Conservation (phyloP, 2,797 vertebrate genomes). For the Acanthopagrus latus region DNA sequence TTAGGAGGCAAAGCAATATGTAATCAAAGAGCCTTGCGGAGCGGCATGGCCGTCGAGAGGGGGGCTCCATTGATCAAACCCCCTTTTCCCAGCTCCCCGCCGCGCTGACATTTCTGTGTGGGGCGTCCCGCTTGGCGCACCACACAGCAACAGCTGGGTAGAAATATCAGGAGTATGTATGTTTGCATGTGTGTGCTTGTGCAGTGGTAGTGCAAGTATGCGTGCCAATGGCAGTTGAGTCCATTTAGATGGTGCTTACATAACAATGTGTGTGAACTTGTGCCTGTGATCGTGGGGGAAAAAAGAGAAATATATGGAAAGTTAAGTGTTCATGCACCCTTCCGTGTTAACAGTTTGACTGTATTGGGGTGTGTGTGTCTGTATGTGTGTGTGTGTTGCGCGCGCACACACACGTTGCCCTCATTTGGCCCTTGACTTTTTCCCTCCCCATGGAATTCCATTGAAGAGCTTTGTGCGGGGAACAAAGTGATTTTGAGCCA, state of each 20-base stretch:
- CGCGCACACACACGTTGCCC: neutral
- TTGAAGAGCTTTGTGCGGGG: conserved; percentile 68
- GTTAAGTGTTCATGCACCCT: conserved; percentile 8
- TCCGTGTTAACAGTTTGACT: neutral
- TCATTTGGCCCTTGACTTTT: conserved; percentile 45
- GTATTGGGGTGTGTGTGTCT: neutral
- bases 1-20: conserved; percentile 82
- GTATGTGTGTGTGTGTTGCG: conserved; percentile 9
- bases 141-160: conserved; percentile 73
- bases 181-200: conserved; percentile 4
- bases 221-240: conserved; percentile 19
- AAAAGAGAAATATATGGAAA: conserved; percentile 17
- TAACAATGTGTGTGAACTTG: conserved; percentile 42
- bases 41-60: conserved; percentile 64
- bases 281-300: conserved; percentile 2
- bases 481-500: conserved; percentile 71
- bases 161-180: conserved; percentile 46
- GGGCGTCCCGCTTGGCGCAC: conserved; percentile 77
- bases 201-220: conserved; percentile 2
- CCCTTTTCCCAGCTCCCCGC: conserved; percentile 76
- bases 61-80: conserved; percentile 84
- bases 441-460: conserved; percentile 62
- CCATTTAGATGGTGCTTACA: conserved; percentile 29
- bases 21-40: conserved; percentile 79
- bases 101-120: conserved; percentile 83